Base-by-base conservation (phyloP, 2,797 vertebrate species). In the Pipistrellus nathusii region DNA sequence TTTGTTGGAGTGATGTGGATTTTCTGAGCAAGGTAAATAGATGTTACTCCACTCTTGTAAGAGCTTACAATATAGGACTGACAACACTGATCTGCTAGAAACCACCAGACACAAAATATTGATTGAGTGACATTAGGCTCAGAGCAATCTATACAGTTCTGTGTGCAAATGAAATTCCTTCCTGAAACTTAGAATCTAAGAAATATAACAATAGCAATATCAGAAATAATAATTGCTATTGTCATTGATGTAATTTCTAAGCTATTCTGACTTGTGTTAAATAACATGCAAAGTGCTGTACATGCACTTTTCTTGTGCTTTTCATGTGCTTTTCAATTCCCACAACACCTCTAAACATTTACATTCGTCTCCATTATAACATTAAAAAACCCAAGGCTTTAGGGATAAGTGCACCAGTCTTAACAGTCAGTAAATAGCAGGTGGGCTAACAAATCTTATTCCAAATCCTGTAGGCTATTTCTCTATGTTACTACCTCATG, bases 1-100 rank as follows among this genome's bases (percentile, higher is more conserved):
- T 84, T 93, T 96, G 86, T 72, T 57, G 55, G 14, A 57, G 5
- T 44, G 38, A 82, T 44, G 7, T 69, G 35, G 17, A 64, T 91
- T 87, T 91, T 83, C 32, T 77, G 23, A 89, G 38, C n/a, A 96
- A 91, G 32, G 66, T 83, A 95, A 94, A 94, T 30, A 90, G n/a
- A 71, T 78, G 11, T 55, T 51, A 21, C 38, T 87, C 59, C 11
- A 6, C 62, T 4, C 21, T 44, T 44, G 0, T 17, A 91, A 80
- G 13, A 78, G 18, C 85, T 72, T 91, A 80, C 64, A 91, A 94
- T 91, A 17, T 20, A 68, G 57, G 38, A 51, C 15, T 12, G 80
- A 73, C 68, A 87, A 46, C 8, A 32, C 53, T 80, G 46, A 88
- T 93, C 23, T 35, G 18, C 20, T 59, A 25, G 53, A 93, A 90